These are phyloP conservation scores for Carapus acus DNA, from an alignment of 2,797 vertebrate species.

Conservation along the genomic window DNA sequence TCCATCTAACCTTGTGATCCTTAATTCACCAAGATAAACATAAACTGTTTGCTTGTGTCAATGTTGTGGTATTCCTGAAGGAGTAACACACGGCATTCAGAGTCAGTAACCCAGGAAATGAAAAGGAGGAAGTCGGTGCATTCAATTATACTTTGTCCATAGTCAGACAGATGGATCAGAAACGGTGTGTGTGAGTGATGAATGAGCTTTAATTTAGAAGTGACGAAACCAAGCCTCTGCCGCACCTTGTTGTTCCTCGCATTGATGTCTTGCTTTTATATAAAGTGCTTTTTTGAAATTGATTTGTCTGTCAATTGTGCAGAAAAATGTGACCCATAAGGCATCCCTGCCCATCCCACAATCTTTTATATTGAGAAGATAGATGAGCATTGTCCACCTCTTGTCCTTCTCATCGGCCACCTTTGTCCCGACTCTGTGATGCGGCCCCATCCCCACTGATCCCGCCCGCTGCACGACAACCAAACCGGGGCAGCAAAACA, in stretches of 20 bases:
- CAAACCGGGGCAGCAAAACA: conserved; percentile 53
- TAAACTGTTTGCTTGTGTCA: conserved; percentile 28
- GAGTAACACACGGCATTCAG: too few relatives aligned
- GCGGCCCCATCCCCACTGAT: conserved; percentile 17
- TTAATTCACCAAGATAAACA: conserved; percentile 50
- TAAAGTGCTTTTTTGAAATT: conserved; percentile 2
- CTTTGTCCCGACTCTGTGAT: conserved; percentile 21
- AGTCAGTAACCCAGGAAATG: conserved; percentile 10
- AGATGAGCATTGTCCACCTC: conserved; percentile 41
- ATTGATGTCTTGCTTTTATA: conserved; percentile 20
- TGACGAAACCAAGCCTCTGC: conserved; percentile 5
- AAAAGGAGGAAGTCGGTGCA: conserved; percentile 14
- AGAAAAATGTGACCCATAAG: not conserved
- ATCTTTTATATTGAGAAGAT: conserved; percentile 14
- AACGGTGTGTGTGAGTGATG: conserved; percentile 15
- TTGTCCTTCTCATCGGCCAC: conserved; percentile 31
- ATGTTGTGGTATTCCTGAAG: conserved; percentile 6
- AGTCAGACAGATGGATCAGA: conserved; percentile 16
- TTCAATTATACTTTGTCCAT: conserved; percentile 13
- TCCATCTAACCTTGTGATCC: conserved; percentile 49
- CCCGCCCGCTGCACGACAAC: conserved; percentile 62
- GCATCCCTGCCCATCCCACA: conserved; percentile 14
- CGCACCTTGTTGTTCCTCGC: conserved; percentile 12
- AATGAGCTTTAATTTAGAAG: conserved; percentile 24
- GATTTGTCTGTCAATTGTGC: conserved; percentile 8